Evolutionary conservation across 2,888 invertebrate species (phyloP).

Genomic region (Lobophora halterata): DNA sequence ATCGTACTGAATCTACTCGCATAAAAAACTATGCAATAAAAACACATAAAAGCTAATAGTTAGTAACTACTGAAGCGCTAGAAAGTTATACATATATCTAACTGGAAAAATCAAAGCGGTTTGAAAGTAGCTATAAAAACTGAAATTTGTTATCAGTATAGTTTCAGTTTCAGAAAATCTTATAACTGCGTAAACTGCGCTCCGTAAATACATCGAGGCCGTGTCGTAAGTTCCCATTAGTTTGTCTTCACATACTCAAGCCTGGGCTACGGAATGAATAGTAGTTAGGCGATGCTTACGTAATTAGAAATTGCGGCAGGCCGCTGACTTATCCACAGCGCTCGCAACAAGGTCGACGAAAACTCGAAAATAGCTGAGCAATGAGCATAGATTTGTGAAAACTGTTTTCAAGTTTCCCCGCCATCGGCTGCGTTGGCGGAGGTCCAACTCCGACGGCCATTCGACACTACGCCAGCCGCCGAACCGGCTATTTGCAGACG

Average conservation of each 20-base stretch:
- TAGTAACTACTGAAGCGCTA: not conserved
- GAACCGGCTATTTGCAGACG: constrained; percentile 68
- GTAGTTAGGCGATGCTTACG: constrained; percentile 37
- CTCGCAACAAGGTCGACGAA: constrained; percentile 68
- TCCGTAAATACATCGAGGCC: constrained; percentile 16
- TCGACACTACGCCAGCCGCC: constrained; percentile 65
- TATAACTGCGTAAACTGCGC: constrained; percentile 1
- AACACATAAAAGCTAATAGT: not conserved
- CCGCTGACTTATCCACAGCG: constrained; percentile 58
- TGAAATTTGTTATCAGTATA: constrained; percentile 4
- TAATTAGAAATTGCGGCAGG: constrained; percentile 61
- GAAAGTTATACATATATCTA: not conserved
- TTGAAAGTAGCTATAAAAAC: not conserved
- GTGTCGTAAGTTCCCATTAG: constrained; percentile 17
- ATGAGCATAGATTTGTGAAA: constrained; percentile 74
- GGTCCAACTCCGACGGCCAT: constrained; percentile 65
- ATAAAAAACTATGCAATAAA: too few species aligned
- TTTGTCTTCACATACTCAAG: constrained; percentile 19
- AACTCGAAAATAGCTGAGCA: constrained; percentile 69
- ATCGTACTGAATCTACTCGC: too few species aligned
- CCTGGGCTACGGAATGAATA: constrained; percentile 5
- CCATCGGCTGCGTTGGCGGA: constrained; percentile 55
- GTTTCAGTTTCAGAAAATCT: too few species aligned
- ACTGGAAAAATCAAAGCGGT: not conserved
- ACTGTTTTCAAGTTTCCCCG: constrained; percentile 68